Base-by-base conservation (phyloP, 2,797 vertebrate genomes). In the Gymnoscopelus braueri region DNA sequence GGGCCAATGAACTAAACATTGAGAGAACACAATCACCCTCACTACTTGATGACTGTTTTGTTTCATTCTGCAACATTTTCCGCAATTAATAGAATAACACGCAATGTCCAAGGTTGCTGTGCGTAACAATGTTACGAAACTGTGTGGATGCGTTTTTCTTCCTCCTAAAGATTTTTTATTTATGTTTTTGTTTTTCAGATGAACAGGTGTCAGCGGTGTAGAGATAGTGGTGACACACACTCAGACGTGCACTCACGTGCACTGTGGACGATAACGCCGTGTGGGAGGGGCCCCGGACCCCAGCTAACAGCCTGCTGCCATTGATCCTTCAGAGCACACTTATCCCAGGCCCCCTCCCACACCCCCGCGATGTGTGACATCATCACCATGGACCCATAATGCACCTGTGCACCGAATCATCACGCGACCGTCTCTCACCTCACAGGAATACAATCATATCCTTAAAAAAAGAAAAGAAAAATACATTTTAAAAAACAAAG, bases 171-270 rank as follows among this genome's bases (percentile, higher is more conserved):
- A 47, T 3, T 10, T 5, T 9, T 24, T 10, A 8, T 48, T 61
- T 53, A 48, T 50, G 2, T 24, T 53, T 7, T 76, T 47, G 48
- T 88, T 81, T 92, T 93, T 50, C 93, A 98, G 97, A 97, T 88
- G 96, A 98, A 79, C 97, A 98, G 83, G 96, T 99, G 19, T 99
- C 97, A 9, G 96, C 97, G 3, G 97, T 99, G 75, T 99, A 93
- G 88, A 65, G 75, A 3, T 60, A 23, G 58, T 7, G 63, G 15
- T 10, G 2, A 49, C 69, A 5, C 48, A 3, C 67, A 26, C 49
- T n/a, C 52, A 9, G 49, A 39, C 49, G n/a, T 48, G 47, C 65
- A 53, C 35, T 49, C 60, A 29, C 58, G 10, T 66, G 57, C 63
- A 62, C 69, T 39, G 1, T 39, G 63, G 79, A 68, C 48, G 57